Base-by-base conservation (phyloP, 2,113 vertebrate species). In the Cyanoliseus patagonus region DNA sequence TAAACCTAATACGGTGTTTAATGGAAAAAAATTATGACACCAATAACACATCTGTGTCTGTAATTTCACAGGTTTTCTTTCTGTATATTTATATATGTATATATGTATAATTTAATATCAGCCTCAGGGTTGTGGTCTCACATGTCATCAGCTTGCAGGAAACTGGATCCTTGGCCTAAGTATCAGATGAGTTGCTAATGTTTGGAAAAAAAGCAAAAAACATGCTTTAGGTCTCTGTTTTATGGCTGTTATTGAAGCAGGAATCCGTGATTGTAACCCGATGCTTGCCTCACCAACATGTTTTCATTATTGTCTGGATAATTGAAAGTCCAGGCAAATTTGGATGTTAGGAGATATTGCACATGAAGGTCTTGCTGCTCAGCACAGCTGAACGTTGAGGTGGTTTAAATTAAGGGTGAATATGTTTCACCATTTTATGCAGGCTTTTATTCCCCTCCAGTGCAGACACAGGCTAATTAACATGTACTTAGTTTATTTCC, bases 161-260 rank as follows among this genome's bases (percentile, higher is more conserved):
- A 98, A 98, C 98, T 79, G 94, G 96, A 98, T 94, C 98, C 97
- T 83, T 77, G 87, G 91, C 31, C 94, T 92, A 82, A 82, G 98
- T 97, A 98, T 98, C 98, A 84, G 98, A 97, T 98, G 98, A 98
- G 98, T 95, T 97, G 98, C 98, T 98, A 98, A 98, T 98, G 98
- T 97, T 85, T 96, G 96, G 96, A 75, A 94, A 93, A 91, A 95
- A 97, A 70, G 95, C 95, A 95, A 92, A 96, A 97, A 97, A 94
- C 98, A 98, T 97, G 98, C 92, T 93, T 96, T 35, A 31, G 96
- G 96, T 90, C 97, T 96, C 97, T 73, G 95, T 94, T 98, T 98
- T 98, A 98, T 72, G 89, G 96, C 97, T 53, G 93, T 95, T 91
- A 95, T 98, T 98, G 98, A 98, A 98, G 98, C 97, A 95, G 47